A percentile compares a stretch with the other conserved stretches of the same genome.
Evolutionary conservation across 2,797 vertebrate species (phyloP).

Genomic region (Etheostoma perlongum): DNA sequence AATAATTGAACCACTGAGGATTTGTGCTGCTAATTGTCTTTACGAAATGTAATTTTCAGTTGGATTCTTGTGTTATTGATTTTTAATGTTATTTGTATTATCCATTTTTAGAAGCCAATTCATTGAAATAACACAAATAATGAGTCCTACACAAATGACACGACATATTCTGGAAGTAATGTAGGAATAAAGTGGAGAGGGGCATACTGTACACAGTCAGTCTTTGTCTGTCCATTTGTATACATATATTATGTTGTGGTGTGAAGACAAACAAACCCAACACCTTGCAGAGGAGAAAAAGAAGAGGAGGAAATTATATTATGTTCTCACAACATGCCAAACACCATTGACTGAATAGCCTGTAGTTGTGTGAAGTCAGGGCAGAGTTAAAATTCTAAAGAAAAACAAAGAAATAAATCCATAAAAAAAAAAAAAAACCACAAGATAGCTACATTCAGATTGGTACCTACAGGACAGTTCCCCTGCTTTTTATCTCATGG

Average conservation of each 20-base stretch:
- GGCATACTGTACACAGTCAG: background rate
- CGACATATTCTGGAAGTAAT: background rate
- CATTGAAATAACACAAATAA: background rate
- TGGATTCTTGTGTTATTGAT: background rate
- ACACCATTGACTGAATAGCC: conserved; percentile 4
- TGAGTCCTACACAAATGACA: background rate
- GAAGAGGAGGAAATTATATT: conserved; percentile 5
- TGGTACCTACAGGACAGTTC: background rate
- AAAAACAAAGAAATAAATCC: background rate
- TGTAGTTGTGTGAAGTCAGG: too few species aligned
- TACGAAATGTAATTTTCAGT: background rate
- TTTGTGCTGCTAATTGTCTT: conserved; percentile 1
- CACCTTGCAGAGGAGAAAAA: conserved; percentile 6
- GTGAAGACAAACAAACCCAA: conserved; percentile 14
- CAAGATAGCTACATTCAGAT: background rate
- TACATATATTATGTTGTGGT: background rate
- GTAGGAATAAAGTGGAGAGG: background rate
- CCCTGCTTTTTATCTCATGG: background rate
- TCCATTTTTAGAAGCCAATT: background rate
- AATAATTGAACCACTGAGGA: background rate
- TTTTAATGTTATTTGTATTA: background rate
- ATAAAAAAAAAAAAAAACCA: background rate
- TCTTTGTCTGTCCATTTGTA: background rate
- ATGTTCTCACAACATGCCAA: conserved; percentile 9
- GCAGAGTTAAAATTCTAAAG: too few species aligned